A percentile compares a stretch with the other conserved stretches of the same genome.
These are phyloP conservation scores for Eurytoma adleriae DNA, from an alignment of 2,888 invertebrate species.

Conservation along the genomic window DNA sequence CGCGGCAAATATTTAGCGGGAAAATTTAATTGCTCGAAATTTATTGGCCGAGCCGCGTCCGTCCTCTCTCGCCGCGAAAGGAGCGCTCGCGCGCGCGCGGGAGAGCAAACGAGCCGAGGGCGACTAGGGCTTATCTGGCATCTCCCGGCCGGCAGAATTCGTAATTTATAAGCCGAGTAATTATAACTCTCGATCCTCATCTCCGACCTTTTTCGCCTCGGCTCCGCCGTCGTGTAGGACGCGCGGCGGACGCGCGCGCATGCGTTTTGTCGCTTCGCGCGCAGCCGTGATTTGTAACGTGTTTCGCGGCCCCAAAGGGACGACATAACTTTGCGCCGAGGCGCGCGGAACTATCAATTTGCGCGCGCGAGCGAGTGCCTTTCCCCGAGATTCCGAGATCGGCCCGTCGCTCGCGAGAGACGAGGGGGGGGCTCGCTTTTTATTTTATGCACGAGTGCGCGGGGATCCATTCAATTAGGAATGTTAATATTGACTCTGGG, in stretches of 20 bases:
- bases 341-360: constrained; percentile 43
- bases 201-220: constrained; percentile 29
- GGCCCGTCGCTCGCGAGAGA: neutral
- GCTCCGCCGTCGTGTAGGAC: constrained; percentile 12
- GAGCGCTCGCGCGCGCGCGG: neutral
- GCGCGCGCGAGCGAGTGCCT: neutral
- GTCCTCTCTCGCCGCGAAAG: constrained; percentile 3
- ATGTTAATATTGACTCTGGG: constrained; percentile 43
- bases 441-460: neutral
- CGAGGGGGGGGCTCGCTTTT: neutral
- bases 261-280: constrained; percentile 57
- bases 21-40: constrained; percentile 54
- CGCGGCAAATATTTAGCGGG: constrained; percentile 40
- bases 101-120: neutral
- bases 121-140: constrained; percentile 59
- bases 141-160: constrained; percentile 58
- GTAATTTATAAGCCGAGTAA: constrained; percentile 65
- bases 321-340: constrained; percentile 13
- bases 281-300: constrained; percentile 58
- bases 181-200: constrained; percentile 60
- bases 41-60: constrained; percentile 51
- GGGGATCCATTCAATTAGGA: constrained; percentile 36
- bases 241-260: constrained; percentile 57
- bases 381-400: constrained; percentile 16
- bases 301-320: constrained; percentile 21